Conservation (phyloP, 2,888 invertebrate genomes). For the Bugulina stolonifera region DNA sequence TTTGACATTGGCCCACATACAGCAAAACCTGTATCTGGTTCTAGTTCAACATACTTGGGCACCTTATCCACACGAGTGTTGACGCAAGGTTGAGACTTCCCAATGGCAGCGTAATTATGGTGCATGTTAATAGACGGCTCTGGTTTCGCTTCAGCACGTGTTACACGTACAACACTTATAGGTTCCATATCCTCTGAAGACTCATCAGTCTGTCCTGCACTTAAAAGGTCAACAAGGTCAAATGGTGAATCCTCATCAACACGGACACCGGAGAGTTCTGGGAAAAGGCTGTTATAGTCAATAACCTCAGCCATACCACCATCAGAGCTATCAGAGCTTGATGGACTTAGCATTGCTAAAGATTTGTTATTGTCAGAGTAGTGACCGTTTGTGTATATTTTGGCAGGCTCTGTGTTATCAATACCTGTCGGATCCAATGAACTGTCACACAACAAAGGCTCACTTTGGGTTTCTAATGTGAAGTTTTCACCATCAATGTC, state of each 20-base stretch:
- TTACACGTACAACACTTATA: background rate
- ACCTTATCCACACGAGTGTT: background rate
- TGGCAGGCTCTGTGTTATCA: too few species aligned
- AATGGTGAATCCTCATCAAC: background rate
- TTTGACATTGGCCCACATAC: constrained; percentile 17
- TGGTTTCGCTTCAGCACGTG: background rate
- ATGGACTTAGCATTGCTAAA: constrained; percentile 1
- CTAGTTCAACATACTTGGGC: constrained; percentile 17
- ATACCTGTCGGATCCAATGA: too few species aligned
- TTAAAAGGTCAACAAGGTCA: background rate
- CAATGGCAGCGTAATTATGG: background rate
- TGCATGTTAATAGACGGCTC: background rate
- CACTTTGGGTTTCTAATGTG: too few species aligned
- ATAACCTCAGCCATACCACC: background rate
- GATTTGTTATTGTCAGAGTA: too few species aligned
- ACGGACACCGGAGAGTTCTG: background rate
- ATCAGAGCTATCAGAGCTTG: background rate
- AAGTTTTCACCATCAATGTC: too few species aligned
- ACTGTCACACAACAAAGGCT: too few species aligned
- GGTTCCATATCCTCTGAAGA: background rate
- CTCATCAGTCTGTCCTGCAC: background rate
- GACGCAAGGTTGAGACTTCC: background rate
- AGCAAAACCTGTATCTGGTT: constrained; percentile 14
- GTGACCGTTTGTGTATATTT: too few species aligned
- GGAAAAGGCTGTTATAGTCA: background rate